These are phyloP conservation scores for Eretmochelys imbricata DNA, from an alignment of 2,113 vertebrate species.

Conservation along the genomic window DNA sequence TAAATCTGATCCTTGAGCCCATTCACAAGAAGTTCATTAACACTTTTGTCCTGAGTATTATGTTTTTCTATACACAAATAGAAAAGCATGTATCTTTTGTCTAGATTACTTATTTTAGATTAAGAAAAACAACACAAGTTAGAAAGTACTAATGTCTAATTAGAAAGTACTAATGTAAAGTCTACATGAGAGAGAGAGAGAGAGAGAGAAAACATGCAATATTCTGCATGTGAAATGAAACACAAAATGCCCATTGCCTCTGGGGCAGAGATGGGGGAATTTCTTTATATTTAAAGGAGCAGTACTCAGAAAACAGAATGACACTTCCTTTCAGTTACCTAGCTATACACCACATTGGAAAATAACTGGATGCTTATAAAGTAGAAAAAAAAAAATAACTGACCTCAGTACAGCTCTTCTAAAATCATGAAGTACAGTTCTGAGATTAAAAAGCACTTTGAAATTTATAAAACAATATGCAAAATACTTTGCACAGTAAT, in stretches of 20 bases:
- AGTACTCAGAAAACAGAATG: not conserved
- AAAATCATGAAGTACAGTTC: not conserved
- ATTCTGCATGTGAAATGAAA: not conserved
- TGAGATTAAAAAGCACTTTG: not conserved
- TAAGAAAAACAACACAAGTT: not conserved
- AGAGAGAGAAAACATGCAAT: not conserved
- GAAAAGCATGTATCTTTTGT: not conserved
- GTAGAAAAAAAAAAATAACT: not conserved
- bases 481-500: conserved; percentile 27
- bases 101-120: not conserved
- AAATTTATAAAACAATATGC: not conserved
- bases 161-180: conserved; percentile 15
- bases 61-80: not conserved
- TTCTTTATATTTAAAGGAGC: not conserved
- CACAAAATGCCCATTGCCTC: not conserved
- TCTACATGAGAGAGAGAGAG: not conserved
- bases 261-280: not conserved
- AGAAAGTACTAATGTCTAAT: not conserved
- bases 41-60: not conserved
- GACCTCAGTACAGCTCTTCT: not conserved
- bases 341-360: not conserved
- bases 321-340: not conserved
- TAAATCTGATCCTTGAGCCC: not conserved
- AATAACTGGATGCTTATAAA: not conserved
- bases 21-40: conserved; percentile 17